These are phyloP conservation scores for Rhinogobius similis DNA, from an alignment of 2,113 vertebrate species.

Conservation along the genomic window DNA sequence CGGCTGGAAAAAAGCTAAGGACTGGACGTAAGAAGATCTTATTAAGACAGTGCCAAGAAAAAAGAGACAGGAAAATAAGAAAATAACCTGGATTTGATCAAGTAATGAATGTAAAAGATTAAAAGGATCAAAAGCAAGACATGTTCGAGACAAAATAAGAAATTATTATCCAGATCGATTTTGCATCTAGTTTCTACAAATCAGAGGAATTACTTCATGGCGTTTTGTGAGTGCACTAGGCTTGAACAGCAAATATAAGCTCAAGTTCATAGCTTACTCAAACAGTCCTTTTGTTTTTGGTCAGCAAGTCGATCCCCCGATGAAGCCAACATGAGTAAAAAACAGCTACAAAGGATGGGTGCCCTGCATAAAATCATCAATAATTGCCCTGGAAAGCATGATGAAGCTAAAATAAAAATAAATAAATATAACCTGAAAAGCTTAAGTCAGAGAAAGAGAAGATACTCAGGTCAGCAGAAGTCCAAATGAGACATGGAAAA, in stretches of 20 bases:
- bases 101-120: not conserved
- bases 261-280: not conserved
- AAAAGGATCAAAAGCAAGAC: not conserved
- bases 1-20: conserved; percentile 15
- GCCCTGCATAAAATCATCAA: too few relatives aligned
- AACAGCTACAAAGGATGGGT: too few relatives aligned
- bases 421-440: too few relatives aligned
- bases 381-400: too few relatives aligned
- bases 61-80: not conserved
- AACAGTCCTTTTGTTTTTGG: too few relatives aligned
- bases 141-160: not conserved
- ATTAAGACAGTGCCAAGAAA: conserved; percentile 16
- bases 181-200: not conserved
- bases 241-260: not conserved
- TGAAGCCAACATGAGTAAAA: too few relatives aligned
- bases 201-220: not conserved
- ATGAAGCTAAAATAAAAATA: too few relatives aligned
- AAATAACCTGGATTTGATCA: not conserved
- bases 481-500: not conserved
- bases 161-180: not conserved
- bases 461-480: not conserved
- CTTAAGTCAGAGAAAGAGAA: not conserved
- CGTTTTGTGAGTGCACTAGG: too few relatives aligned
- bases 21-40: conserved; percentile 11
- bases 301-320: too few relatives aligned